Percentiles rank a stretch among this genome's conserved stretches.
Conservation (phyloP, 37 sponge, comb jelly and placozoan genomes). For the Halisarca cf. caerulea region DNA sequence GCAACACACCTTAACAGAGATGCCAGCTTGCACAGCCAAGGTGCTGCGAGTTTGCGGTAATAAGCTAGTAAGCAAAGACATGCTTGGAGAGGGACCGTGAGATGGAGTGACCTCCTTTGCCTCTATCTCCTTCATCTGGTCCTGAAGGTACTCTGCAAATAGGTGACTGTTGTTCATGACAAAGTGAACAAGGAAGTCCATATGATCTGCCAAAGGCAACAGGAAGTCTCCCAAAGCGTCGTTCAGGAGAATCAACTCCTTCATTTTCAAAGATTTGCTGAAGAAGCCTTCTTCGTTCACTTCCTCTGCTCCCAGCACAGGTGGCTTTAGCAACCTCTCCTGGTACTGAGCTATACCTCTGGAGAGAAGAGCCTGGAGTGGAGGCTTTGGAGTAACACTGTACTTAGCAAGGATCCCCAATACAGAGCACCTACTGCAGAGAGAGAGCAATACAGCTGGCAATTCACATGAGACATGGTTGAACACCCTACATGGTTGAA, state of each 20-base stretch:
- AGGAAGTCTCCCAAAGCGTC: slow-evolving; percentile 20
- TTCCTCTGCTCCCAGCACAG: neutral
- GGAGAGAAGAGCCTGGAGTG: neutral
- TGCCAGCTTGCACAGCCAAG: no score
- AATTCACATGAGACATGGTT: no score
- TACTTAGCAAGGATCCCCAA: neutral
- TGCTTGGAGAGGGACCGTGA: neutral
- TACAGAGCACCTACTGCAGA: neutral
- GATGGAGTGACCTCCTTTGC: neutral
- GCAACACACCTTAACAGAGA: no score
- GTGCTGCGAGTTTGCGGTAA: no score
- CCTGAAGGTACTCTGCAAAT: slow-evolving; percentile 60
- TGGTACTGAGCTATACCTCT: neutral
- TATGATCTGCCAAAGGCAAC: slow-evolving; percentile 27
- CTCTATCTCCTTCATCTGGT: slow-evolving; percentile 35
- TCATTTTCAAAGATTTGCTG: neutral
- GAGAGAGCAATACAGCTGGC: neutral
- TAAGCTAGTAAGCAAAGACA: no score
- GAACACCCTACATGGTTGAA: no score
- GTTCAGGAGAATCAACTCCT: slow-evolving; percentile 22
- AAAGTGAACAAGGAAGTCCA: slow-evolving; percentile 64
- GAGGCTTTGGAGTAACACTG: neutral
- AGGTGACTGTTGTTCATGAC: slow-evolving; percentile 56
- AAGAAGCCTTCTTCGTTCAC: neutral
- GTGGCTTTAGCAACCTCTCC: neutral